Evolutionary conservation across 1,140 invertebrate genomes (phyloP), one percentile per base, ranked within the genome.

Genomic region (Diabrotica undecimpunctata): DNA sequence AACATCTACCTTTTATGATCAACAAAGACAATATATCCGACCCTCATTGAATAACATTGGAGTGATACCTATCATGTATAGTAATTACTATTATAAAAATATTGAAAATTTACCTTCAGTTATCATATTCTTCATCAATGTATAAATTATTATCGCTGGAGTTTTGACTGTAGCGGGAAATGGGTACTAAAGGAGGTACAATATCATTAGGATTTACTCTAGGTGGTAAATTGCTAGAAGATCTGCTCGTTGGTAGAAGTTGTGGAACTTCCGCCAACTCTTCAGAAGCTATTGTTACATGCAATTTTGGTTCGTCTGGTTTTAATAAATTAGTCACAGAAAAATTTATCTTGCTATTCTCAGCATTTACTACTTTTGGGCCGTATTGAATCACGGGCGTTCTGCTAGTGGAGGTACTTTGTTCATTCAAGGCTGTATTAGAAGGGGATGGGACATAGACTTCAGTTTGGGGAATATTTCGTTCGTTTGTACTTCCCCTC

Each of bases 111-210:
- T 55, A 55, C 56, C 53, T 54, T 62, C 53, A 78, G 64, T 78
- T 78, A 72, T 79, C 78, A 66, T 79, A 79, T 70, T 79, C 78
- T 69, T 79, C 78, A 70, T 79, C 78, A 64, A 78, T 79, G 67
- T 72, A 77, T 50, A 79, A 70, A 73, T 71, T 76, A 66, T 77
- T 76, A 66, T 77, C 77, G 61, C 71, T 68, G 14, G 68, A 69
- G 67, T 60, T 75, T 51, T 69, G 73, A 46, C 50, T 64, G 54
- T 69, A 68, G 71, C 66, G 68, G 35, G 74, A 66, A 46, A 79
- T 72, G 7, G 76, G 73, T 57, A 76, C 72, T 56, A 77, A 60
- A 9, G 75, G 74, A 10, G 77, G 76, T 57, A 73, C 64, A 46
- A 56, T 62, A 38, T 64, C 61, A 36, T 13, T 41, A 65, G 12